phyloP scores from a whole-genome alignment of 2,888 invertebrate species.

The Diogma glabrata region DNA sequence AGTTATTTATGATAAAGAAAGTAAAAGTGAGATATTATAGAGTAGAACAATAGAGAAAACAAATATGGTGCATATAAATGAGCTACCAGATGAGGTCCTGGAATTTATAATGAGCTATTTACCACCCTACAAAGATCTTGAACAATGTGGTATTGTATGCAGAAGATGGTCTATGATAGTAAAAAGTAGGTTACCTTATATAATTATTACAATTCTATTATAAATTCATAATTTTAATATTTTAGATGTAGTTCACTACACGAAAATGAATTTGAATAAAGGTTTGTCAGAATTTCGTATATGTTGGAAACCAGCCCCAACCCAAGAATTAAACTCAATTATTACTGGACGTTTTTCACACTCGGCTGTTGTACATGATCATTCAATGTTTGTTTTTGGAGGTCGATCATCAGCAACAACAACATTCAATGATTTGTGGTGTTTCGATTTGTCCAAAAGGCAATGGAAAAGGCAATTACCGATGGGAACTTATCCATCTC shows the following conservation, averaged over 20 bases:
- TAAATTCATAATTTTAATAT: conserved; percentile 16
- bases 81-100: conserved; percentile 85
- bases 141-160: conserved; percentile 75
- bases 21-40: no score
- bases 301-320: conserved; percentile 55
- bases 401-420: conserved; percentile 90
- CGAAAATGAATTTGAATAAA: conserved; percentile 59
- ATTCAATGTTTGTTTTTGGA: conserved; percentile 90
- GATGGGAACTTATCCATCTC: conserved; percentile 81
- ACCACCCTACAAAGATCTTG: conserved; percentile 82
- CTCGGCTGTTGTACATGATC: conserved; percentile 70
- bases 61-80: conserved; percentile 38
- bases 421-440: conserved; percentile 95
- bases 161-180: conserved; percentile 77
- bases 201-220: neutral
- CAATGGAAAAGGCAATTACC: conserved; percentile 76
- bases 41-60: neutral
- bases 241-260: conserved; percentile 67
- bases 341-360: conserved; percentile 89
- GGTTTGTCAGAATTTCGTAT: conserved; percentile 66
- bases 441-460: conserved; percentile 73
- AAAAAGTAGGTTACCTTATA: conserved; percentile 62
- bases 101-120: conserved; percentile 83
- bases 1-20: neutral
- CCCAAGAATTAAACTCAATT: conserved; percentile 50